A percentile compares a stretch with the other conserved stretches of the same genome.
These are phyloP conservation scores for Paracanthobrama guichenoti DNA, from an alignment of 2,113 vertebrate genomes.

Conservation along the genomic window DNA sequence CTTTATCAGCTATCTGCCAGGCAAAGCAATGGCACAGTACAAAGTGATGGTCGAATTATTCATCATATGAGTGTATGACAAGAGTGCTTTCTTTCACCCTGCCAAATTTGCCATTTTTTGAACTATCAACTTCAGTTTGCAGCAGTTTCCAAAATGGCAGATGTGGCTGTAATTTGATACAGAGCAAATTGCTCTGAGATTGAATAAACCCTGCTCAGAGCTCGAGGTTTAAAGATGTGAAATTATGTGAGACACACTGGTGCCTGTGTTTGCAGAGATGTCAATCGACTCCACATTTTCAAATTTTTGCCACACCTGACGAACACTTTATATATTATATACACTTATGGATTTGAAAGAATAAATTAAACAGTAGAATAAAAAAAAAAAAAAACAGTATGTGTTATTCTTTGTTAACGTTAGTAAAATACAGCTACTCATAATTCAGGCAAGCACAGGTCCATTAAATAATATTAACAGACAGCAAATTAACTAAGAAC, in stretches of 20 bases:
- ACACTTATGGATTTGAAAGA: neutral
- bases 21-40: neutral
- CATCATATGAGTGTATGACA: neutral
- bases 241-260: neutral
- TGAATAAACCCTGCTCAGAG: neutral
- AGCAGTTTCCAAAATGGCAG: neutral
- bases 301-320: neutral
- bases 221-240: neutral
- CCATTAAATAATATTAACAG: too few species aligned
- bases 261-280: neutral
- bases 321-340: neutral
- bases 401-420: too few species aligned
- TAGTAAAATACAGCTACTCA: too few species aligned
- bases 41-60: neutral
- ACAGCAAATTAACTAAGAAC: too few species aligned
- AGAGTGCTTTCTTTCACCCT: neutral
- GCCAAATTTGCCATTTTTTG: neutral
- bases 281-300: neutral
- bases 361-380: too few species aligned
- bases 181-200: conserved; percentile 3
- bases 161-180: neutral
- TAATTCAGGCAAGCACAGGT: too few species aligned
- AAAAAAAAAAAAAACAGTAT: too few species aligned
- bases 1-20: neutral
- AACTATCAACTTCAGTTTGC: conserved; percentile 1